Conservation (phyloP, 1,140 invertebrate genomes). For the Zophobas morio region DNA sequence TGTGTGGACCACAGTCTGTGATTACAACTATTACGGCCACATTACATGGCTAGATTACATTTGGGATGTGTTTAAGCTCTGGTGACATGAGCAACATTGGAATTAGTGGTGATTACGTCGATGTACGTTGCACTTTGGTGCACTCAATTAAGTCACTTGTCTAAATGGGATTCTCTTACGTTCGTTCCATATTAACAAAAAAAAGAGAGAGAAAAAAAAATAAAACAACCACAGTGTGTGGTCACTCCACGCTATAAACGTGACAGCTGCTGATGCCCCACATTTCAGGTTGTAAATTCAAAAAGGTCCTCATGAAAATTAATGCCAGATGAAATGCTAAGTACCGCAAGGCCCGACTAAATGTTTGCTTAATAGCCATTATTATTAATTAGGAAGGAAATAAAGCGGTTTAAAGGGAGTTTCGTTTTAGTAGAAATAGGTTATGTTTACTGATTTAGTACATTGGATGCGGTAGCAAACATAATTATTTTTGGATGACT, state of each 20-base stretch:
- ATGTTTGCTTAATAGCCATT: constrained; percentile 33
- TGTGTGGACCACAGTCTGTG: constrained; percentile 45
- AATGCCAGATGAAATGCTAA: constrained; percentile 17
- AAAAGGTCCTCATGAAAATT: constrained; percentile 1
- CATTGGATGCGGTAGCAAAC: too few relatives aligned
- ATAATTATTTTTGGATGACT: not conserved
- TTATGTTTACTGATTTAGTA: not conserved
- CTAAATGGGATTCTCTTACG: not conserved
- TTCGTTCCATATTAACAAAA: too few relatives aligned
- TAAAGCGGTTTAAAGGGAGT: constrained; percentile 11
- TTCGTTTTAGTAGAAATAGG: constrained; percentile 5
- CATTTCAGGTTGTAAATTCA: not conserved
- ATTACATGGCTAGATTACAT: constrained; percentile 52
- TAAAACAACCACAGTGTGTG: not conserved
- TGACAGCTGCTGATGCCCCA: not conserved
- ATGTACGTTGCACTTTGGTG: constrained; percentile 21
- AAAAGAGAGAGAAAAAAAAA: too few relatives aligned
- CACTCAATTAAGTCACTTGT: constrained; percentile 18
- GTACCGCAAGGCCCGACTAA: constrained; percentile 10
- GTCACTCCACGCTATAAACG: not conserved
- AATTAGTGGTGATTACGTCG: constrained; percentile 48
- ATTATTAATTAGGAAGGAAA: constrained; percentile 29
- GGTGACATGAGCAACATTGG: constrained; percentile 46
- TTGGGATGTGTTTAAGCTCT: constrained; percentile 47
- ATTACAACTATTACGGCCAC: constrained; percentile 50